Evolutionary conservation across 2,113 vertebrate genomes (phyloP), one percentile per base, ranked within the genome.

Genomic region (Eublepharis macularius): DNA sequence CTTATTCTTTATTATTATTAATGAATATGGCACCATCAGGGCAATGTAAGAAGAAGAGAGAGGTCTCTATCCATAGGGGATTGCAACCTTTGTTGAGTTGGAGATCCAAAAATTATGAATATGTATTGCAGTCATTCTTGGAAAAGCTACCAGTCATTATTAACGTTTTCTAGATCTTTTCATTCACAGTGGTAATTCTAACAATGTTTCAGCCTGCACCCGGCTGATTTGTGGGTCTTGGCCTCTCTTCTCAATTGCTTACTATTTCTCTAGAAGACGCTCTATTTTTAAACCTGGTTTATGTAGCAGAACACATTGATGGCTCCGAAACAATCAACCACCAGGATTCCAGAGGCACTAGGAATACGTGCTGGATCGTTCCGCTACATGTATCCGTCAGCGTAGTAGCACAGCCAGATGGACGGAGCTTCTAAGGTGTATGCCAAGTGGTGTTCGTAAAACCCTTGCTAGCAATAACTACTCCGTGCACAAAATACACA

Each of bases 301-400:
- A 87, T 80, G 87, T 21, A 86, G 88, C 93, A 86, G 80, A 92
- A 84, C 3, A 29, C 84, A 88, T 91, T 77, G 89, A 91, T 86
- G 90, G 86, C 92, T 88, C 90, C 91, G 82, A 85, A 88, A 75
- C 89, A 78, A 75, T 87, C 86, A 74, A 88, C 88, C 93, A 93
- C 92, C 91, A 91, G 82, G 88, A 3, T 87, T 94, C 89, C 93
- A 77, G 60, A 51, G 91, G 91, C 91, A 92, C 70, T 32, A 79
- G 86, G 86, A 66, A 92, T 63, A 63, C 60, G 60, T 63, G 60
- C 87, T 19, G 92, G 84, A 77, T 85, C 85, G 51, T 89, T 89
- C 83, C 0, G 2, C 88, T 84, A 0, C 89, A 4, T 89, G 91
- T 86, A 72, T 83, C 54, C 79, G 79, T 26, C 78, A 76, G 84